Evolutionary conservation across 1,140 invertebrate species (phyloP), one percentile per base, ranked within the genome.

Genomic region (Drosophila navojoa): DNA sequence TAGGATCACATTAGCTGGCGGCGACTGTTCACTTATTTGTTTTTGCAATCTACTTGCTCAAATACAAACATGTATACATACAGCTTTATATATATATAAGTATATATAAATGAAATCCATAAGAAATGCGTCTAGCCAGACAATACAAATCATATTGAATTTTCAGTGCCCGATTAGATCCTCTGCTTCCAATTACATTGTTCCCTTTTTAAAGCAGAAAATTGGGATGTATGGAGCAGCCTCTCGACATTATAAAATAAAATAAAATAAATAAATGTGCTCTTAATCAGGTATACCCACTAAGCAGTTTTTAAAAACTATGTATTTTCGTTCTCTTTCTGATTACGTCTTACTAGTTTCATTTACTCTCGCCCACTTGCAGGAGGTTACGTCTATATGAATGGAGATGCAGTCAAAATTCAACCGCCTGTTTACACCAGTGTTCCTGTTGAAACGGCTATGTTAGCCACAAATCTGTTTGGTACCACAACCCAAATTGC

Each of bases 331-430:
- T 45, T 44, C 5, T 44, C 40, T 15, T 7, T 45, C n/a, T 19
- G 16, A 64, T 54, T 64, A 32, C 10, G 16, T 55, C 16, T 66
- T 16, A 16, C n/a, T 50, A 22, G 58, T 53, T 47, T 38, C 0
- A 54, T 5, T 58, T 47, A 2, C 53, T 32, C 35, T 38, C 3
- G 35, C 11, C 35, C 59, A 58, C 19, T 50, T 74, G 40, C 72
- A 90, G 90, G 90, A 79, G 90, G 90, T 76, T 91, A 91, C 78
- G 90, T 91, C 42, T 91, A 90, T 73, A 91, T 91, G 90, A 91
- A 91, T 79, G 90, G 87, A 76, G 90, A 91, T 91, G 81, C 84
- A 76, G 87, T 91, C 63, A 91, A 91, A 64, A 80, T 91, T 75
- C 90, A 84, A 71, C 90, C 71, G 81, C 76, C 81, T 59, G 81